phyloP scores from a whole-genome alignment of 1,140 invertebrate species.

The Dendrolimus punctatus region DNA sequence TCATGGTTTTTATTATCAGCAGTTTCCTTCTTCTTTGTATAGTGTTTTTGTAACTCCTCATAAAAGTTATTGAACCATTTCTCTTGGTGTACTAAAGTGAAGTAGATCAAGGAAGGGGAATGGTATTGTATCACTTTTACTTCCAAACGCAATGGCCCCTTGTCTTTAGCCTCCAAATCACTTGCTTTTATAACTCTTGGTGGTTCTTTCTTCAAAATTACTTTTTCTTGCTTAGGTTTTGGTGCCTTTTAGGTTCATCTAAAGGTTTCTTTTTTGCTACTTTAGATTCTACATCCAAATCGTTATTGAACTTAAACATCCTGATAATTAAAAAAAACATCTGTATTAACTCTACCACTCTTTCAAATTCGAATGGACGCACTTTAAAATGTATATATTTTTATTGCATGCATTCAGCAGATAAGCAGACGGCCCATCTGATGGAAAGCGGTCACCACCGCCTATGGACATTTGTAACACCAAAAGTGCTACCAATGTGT shows the following conservation, averaged over 20 bases:
- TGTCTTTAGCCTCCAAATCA: slow-evolving; percentile 46
- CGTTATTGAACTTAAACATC: slow-evolving; percentile 42
- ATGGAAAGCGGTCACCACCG: too few species aligned
- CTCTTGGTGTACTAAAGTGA: slow-evolving; percentile 54
- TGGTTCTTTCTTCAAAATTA: slow-evolving; percentile 21
- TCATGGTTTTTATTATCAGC: slow-evolving; percentile 21
- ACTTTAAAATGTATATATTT: too few species aligned
- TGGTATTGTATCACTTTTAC: slow-evolving; percentile 60
- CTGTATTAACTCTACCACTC: too few species aligned
- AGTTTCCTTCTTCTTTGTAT: slow-evolving; percentile 30
- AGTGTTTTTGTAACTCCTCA: slow-evolving; percentile 67
- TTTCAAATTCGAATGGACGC: too few species aligned
- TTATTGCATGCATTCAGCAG: too few species aligned
- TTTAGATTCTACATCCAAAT: slow-evolving; percentile 25
- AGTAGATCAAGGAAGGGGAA: slow-evolving; percentile 71
- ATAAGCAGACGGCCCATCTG: too few species aligned
- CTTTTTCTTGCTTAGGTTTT: slow-evolving; percentile 11
- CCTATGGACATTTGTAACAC: too few species aligned
- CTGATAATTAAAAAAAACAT: slow-evolving; percentile 24
- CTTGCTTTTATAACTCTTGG: slow-evolving; percentile 19
- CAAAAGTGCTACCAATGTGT: too few species aligned
- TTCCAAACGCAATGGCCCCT: slow-evolving; percentile 66
- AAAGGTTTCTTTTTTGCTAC: slow-evolving; percentile 36
- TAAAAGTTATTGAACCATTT: slow-evolving; percentile 50
- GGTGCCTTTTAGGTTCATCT: slow-evolving; percentile 12